Evolutionary conservation across 2,888 invertebrate species (phyloP).

Genomic region (Iphiclides podalirius): DNA sequence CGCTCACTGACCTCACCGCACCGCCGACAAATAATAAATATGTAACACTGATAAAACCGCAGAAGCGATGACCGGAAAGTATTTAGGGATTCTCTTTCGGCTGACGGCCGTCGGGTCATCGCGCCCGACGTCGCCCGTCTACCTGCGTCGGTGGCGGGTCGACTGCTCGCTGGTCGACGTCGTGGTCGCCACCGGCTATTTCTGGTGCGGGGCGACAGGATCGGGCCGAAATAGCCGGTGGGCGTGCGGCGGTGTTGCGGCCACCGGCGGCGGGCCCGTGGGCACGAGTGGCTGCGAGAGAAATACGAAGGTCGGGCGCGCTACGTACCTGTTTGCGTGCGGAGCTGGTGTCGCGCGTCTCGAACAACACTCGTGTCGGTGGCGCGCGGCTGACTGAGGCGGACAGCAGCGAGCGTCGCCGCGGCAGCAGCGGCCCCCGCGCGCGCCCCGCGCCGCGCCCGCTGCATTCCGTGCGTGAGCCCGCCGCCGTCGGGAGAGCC

Average conservation of each 20-base stretch:
- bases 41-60: constrained; percentile 77
- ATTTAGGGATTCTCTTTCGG: constrained; percentile 68
- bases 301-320: constrained; percentile 40
- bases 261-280: constrained; percentile 30
- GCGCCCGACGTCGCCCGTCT: constrained; percentile 44
- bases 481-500: constrained; percentile 58
- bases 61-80: constrained; percentile 74
- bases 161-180: constrained; percentile 43
- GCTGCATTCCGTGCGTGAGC: constrained; percentile 59
- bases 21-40: constrained; percentile 77
- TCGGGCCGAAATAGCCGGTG: constrained; percentile 35
- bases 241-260: too few species aligned
- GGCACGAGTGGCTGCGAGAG: constrained; percentile 27
- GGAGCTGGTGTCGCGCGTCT: constrained; percentile 51
- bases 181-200: constrained; percentile 48
- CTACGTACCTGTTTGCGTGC: constrained; percentile 67
- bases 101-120: constrained; percentile 55
- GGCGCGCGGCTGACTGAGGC: constrained; percentile 74
- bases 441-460: constrained; percentile 59
- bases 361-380: constrained; percentile 67
- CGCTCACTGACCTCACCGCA: constrained; percentile 74
- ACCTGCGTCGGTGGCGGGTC: constrained; percentile 13
- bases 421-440: constrained; percentile 63
- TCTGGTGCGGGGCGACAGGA: constrained; percentile 39
- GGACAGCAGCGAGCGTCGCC: constrained; percentile 56